Percentiles rank a stretch among this genome's conserved stretches.
These are phyloP conservation scores for Thalassophryne amazonica DNA, from an alignment of 2,797 vertebrate species.

Conservation along the genomic window DNA sequence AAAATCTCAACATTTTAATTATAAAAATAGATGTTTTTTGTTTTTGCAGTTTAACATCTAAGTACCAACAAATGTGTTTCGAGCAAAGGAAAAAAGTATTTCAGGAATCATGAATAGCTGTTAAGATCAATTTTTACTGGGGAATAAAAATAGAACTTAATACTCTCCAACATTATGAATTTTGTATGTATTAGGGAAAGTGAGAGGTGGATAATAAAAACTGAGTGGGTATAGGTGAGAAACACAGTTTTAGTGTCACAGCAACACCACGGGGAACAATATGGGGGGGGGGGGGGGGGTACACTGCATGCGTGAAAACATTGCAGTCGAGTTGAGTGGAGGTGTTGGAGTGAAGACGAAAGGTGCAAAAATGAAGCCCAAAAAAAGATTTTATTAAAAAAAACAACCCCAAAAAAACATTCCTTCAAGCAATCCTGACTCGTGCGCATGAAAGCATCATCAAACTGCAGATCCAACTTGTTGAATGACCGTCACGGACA, in stretches of 20 bases:
- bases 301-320: slow-evolving; percentile 18
- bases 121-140: background rate
- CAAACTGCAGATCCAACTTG: slow-evolving; percentile 6
- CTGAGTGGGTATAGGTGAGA: slow-evolving; percentile 19
- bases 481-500: slow-evolving; percentile 50
- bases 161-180: slow-evolving; percentile 22
- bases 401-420: background rate
- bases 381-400: slow-evolving; percentile 21
- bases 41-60: no score
- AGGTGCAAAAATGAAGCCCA: slow-evolving; percentile 34
- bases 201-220: slow-evolving; percentile 25
- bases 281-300: background rate
- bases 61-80: no score
- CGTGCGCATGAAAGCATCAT: background rate
- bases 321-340: slow-evolving; percentile 7
- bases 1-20: no score
- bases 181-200: slow-evolving; percentile 17
- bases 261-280: background rate
- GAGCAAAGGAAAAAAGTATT: background rate
- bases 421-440: background rate
- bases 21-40: no score
- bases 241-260: slow-evolving; percentile 39
- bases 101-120: background rate
- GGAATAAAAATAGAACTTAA: background rate
- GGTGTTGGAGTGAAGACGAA: slow-evolving; percentile 30